Conservation (phyloP, 2,113 vertebrate genomes). For the Puffinus mauretanicus region DNA sequence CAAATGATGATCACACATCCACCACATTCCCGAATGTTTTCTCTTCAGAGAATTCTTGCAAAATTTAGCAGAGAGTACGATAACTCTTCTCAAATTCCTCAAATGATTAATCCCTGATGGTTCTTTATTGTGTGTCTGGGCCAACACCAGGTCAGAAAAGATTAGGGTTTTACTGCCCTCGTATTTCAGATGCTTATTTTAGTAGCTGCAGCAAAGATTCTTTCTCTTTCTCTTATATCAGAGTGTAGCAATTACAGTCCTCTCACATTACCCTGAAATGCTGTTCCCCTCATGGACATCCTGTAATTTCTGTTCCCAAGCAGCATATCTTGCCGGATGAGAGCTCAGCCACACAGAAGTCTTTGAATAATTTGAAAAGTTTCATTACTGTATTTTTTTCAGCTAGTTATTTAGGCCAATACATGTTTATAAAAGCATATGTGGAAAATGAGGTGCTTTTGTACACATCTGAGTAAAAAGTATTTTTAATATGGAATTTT, state of each 20-base stretch:
- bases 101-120: slow-evolving; percentile 21
- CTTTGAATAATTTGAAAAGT: neutral
- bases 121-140: slow-evolving; percentile 1
- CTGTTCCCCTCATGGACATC: neutral
- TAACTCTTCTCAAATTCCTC: neutral
- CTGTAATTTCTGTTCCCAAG: slow-evolving; percentile 26
- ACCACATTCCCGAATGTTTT: neutral
- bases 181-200: slow-evolving; percentile 40
- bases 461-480: neutral
- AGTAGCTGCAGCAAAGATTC: neutral
- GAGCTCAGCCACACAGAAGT: neutral
- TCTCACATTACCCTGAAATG: slow-evolving; percentile 24
- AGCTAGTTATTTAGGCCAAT: neutral
- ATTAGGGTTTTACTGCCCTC: slow-evolving; percentile 26
- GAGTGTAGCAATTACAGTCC: neutral
- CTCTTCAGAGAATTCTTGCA: slow-evolving; percentile 1
- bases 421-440: neutral
- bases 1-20: neutral
- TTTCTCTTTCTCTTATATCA: slow-evolving; percentile 7
- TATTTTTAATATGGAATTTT: neutral
- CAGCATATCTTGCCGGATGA: neutral
- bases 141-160: neutral
- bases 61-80: neutral
- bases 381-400: neutral
- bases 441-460: neutral